Evolutionary conservation across 1,140 invertebrate genomes (phyloP), one percentile per base, ranked within the genome.

Genomic region (Sycophaga agraensis): DNA sequence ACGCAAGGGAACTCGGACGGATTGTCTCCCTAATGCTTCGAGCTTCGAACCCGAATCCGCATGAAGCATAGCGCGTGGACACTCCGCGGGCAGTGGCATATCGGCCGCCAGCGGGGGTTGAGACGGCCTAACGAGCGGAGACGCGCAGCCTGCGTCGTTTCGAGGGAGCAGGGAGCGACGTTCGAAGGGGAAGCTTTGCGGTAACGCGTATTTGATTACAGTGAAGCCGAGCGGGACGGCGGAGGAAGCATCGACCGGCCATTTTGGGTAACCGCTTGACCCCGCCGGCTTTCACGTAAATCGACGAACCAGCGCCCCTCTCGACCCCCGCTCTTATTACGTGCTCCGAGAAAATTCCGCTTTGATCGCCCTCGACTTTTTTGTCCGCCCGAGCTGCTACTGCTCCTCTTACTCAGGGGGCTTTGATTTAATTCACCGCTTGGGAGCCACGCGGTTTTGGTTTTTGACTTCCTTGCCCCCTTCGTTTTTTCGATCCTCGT

Each of bases 131-230:
- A 39, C 16, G 17, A 55, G 26, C 3, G 31, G n/a, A 31, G 9
- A 24, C 28, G 3, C 28, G 2, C 0, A 16, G 11, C 16, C 3
- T 7, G 9, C 1, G 28, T 9, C 22, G 26, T 24, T 1, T 19
- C 34, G 35, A n/a, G 43, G 11, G 35, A 12, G 21, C 5, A 11
- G 31, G 17, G 6, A 58, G 53, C 59, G 65, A 67, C 57, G 63
- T 56, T 59, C 42, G 63, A 60, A 61, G 65, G 68, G 67, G 67
- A 70, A 71, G 64, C 65, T 65, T 58, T 58, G 57, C 61, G 70
- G 66, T 79, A 79, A 78, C 78, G 75, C 63, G 71, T 73, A 76
- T 78, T 78, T 78, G 76, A 79, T 79, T 79, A 78, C 71, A 71
- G 63, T 63, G 64, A 53, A 48, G 67, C 19, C 28, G 53, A 42